A percentile compares a stretch with the other conserved stretches of the same genome.
phyloP scores from a whole-genome alignment of 2,797 vertebrate genomes.

The Aplochiton taeniatus region DNA sequence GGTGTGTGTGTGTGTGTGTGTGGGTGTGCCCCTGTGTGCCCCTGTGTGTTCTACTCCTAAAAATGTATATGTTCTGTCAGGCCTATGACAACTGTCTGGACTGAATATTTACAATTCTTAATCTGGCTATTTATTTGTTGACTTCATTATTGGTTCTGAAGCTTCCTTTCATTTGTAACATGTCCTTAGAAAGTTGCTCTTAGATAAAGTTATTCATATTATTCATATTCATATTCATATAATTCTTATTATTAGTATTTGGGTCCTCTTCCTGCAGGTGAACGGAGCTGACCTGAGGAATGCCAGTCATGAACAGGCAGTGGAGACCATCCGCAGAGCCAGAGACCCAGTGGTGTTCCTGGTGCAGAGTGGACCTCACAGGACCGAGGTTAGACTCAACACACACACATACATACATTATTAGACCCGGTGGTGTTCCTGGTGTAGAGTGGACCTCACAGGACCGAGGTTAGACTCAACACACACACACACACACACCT shows the following conservation, averaged over 20 bases:
- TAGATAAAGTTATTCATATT: too few relatives aligned
- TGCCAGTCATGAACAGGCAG: slow-evolving; percentile 94
- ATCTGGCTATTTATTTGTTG: too few relatives aligned
- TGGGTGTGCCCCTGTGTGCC: slow-evolving; percentile 18
- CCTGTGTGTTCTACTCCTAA: slow-evolving; percentile 18
- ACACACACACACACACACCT: background rate
- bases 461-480: slow-evolving; percentile 77
- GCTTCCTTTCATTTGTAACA: too few relatives aligned
- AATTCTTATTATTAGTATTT: too few relatives aligned
- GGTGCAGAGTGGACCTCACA: slow-evolving; percentile 77
- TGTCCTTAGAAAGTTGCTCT: too few relatives aligned
- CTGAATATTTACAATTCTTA: too few relatives aligned
- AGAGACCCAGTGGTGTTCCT: slow-evolving; percentile 88
- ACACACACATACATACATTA: background rate
- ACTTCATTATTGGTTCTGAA: too few relatives aligned
- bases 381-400: slow-evolving; percentile 77
- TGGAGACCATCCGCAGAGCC: slow-evolving; percentile 93
- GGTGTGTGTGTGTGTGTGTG: slow-evolving; percentile 37
- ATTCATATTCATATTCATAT: too few relatives aligned
- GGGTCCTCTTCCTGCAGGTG: slow-evolving; percentile 75
- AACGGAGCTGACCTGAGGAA: slow-evolving; percentile 90
- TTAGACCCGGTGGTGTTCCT: slow-evolving; percentile 87
- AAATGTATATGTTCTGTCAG: too few relatives aligned
- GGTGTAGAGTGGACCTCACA: slow-evolving; percentile 77
- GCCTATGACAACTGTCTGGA: too few relatives aligned